Conservation (phyloP, 2,888 invertebrate genomes). For the Scelioninae gen. 2 region DNA sequence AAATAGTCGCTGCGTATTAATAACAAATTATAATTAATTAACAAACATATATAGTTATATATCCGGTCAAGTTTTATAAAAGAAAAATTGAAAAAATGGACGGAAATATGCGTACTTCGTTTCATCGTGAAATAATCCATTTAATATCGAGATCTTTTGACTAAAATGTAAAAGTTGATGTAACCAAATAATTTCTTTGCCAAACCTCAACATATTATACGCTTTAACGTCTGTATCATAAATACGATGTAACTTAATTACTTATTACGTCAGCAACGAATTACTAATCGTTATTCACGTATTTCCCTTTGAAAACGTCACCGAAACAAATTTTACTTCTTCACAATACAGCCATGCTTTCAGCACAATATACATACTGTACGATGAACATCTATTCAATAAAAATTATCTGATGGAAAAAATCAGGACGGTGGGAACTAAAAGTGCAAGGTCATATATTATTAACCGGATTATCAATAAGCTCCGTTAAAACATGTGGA, state of each 20-base stretch:
- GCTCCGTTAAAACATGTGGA: conserved; percentile 13
- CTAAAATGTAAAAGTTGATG: neutral
- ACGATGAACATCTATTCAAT: conserved; percentile 9
- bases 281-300: no score
- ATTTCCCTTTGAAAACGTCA: no score
- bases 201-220: no score
- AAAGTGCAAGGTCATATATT: conserved; percentile 47
- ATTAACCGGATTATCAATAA: conserved; percentile 40
- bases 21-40: conserved; percentile 35
- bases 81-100: neutral
- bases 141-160: neutral
- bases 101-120: neutral
- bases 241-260: no score
- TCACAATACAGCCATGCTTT: no score
- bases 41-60: neutral
- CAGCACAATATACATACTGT: no score
- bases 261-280: no score
- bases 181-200: no score
- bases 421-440: conserved; percentile 33
- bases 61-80: neutral
- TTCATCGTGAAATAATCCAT: neutral
- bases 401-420: conserved; percentile 17
- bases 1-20: neutral
- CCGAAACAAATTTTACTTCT: no score
- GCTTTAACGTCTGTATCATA: no score